Base-by-base conservation (phyloP, 2,888 invertebrate species). In the Ormyrus pomaceus region DNA sequence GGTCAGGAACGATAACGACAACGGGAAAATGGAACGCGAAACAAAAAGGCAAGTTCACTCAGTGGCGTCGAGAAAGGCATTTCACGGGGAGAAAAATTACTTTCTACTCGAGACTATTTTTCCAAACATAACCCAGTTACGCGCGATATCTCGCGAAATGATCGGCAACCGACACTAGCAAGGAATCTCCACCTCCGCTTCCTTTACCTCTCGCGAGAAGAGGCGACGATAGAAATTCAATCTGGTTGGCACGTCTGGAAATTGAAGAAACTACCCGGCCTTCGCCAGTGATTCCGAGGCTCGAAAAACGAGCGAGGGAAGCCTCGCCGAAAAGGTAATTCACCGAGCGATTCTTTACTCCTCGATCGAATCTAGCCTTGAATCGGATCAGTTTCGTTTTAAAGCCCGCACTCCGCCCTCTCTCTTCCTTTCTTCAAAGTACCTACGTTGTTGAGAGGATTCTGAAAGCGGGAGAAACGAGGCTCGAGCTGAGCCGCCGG, bases 151-250 rank as follows among this genome's bases (percentile, higher is more conserved):
- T 86, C 82, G 82, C 83, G 85, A 86, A 88, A 87, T 87, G 87
- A 89, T 88, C 88, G 86, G 86, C 83, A 83, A 81, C 81, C 84
- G 82, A 74, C 65, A 72, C 56, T 10, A 9, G 1, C 8, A 53
- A 19, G n/a, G 58, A 58, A 19, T 66, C 75, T 66, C 19, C 48
- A 48, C 11, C 51, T 9, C 7, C 61, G 13, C 13, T 48, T 66
- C 19, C 48, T 13, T n/a, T 34, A 11, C 7, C 61, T 50, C 13
- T 48, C 10, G n/a, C 70, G 70, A 80, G 55, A 62, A 61, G 79
- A 82, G 82, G 74, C 83, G 83, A 84, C 86, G 88, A 89, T 87
- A 87, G 87, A 87, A 89, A 89, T 89, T 89, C 88, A 89, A 89
- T 88, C 88, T 87, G 86, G 87, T 84, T 86, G 85, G 86, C 85